Evolutionary conservation across 2,888 invertebrate genomes (phyloP).

Genomic region (Rhodophaea formosa): DNA sequence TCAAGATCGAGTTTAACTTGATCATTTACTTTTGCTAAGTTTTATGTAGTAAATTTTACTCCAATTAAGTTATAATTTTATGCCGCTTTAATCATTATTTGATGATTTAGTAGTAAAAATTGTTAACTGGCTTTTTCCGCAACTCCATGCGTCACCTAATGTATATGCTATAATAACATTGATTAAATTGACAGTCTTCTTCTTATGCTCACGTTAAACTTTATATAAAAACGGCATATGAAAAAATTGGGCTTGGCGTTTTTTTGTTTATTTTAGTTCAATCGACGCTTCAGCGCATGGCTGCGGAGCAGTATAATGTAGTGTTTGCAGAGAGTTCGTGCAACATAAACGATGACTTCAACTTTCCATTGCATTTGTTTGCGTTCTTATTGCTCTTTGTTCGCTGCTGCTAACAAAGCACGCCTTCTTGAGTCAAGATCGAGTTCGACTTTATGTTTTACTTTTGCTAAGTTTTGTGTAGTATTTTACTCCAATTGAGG

Average conservation of each 20-base stretch:
- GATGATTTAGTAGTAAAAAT: too few relatives aligned
- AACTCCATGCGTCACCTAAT: too few relatives aligned
- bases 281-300: too few relatives aligned
- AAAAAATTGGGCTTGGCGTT: too few relatives aligned
- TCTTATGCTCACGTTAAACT: too few relatives aligned
- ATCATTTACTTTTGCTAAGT: slow-evolving; percentile 26
- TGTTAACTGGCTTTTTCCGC: too few relatives aligned
- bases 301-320: too few relatives aligned
- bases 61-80: slow-evolving; percentile 15
- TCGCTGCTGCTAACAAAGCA: slow-evolving; percentile 56
- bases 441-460: slow-evolving; percentile 29
- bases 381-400: slow-evolving; percentile 54
- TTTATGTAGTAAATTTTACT: slow-evolving; percentile 24
- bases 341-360: slow-evolving; percentile 65
- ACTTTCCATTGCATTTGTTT: slow-evolving; percentile 58
- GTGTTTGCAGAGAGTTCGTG: slow-evolving; percentile 53
- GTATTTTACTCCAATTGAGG: slow-evolving; percentile 19
- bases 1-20: slow-evolving; percentile 27
- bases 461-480: slow-evolving; percentile 23
- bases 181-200: too few relatives aligned
- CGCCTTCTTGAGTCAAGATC: slow-evolving; percentile 38
- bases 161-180: too few relatives aligned
- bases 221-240: too few relatives aligned
- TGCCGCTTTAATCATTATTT: too few relatives aligned
- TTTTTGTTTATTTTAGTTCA: too few relatives aligned